Evolutionary conservation across 2,888 invertebrate genomes (phyloP), one percentile per base, ranked within the genome.

Genomic region (Carcina quercana): DNA sequence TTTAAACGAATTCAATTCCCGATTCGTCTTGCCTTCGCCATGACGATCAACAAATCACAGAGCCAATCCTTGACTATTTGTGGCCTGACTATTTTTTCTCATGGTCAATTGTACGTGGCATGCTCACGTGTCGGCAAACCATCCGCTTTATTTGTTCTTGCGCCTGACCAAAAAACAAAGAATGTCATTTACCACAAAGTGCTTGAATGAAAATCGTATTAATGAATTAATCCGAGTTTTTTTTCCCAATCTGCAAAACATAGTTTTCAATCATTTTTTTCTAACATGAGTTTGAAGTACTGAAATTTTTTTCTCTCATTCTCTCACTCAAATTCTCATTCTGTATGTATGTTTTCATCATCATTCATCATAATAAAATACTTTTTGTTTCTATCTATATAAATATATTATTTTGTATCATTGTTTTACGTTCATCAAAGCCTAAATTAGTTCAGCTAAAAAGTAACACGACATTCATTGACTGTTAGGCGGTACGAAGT

Each of bases 11-110:
- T 40, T 34, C 37, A 43, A 26, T 46, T 44, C 22, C 43, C 42
- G 32, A 42, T 47, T 5, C 39, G 43, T 34, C 42, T 45, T 43
- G 43, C 42, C 19, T 46, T 45, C 31, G 33, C 37, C 29, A 42
- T 37, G 38, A 42, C 42, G n/a, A 42, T 38, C n/a, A 41, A 38
- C 27, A 34, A 38, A 32, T 35, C 36, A 20, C 32, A 37, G 15
- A 31, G 39, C 26, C 37, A 42, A 39, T 38, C 41, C 28, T 40
- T 43, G 27, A 40, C 12, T 25, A 28, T 43, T 41, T 38, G 38
- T 30, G 32, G 32, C 11, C 24, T 28, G 19, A 28, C 30, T 35
- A 14, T 37, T 37, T 41, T 35, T 36, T 34, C 32, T 10, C 31
- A 39, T 42, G 43, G 35, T 22, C 42, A 44, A 33, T 46, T 46